These are phyloP conservation scores for Lineus longissimus DNA, from an alignment of 1,140 invertebrate species.

Conservation along the genomic window DNA sequence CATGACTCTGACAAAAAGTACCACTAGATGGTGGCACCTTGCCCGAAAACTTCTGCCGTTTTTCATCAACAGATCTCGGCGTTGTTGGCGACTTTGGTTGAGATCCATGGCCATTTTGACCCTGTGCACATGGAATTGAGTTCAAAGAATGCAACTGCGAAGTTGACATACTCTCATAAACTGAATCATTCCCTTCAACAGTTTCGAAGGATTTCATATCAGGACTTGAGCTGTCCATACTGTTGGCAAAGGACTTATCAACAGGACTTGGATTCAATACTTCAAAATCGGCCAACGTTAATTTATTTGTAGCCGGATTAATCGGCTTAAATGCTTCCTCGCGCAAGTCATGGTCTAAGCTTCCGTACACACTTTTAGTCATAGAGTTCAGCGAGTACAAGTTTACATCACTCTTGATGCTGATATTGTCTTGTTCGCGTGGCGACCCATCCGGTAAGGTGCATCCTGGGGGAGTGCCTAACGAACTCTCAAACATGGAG, in stretches of 20 bases:
- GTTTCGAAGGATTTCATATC: too few species aligned
- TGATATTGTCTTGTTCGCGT: too few species aligned
- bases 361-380: slow-evolving; percentile 47
- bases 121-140: slow-evolving; percentile 4
- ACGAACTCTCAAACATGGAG: too few species aligned
- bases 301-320: too few species aligned
- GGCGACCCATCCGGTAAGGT: too few species aligned
- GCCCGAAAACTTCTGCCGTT: neutral
- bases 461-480: neutral
- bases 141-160: neutral
- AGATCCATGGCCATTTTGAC: neutral
- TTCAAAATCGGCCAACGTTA: too few species aligned
- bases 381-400: slow-evolving; percentile 32
- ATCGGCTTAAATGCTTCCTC: slow-evolving; percentile 11
- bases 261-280: too few species aligned
- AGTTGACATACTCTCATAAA: too few species aligned
- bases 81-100: neutral
- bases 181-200: too few species aligned
- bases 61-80: neutral
- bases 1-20: neutral
- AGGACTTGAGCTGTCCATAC: neutral
- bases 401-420: neutral
- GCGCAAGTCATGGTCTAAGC: slow-evolving; percentile 33
- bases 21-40: neutral
- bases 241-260: neutral